A percentile compares a stretch with the other conserved stretches of the same genome.
phyloP scores from a whole-genome alignment of 2,888 invertebrate species.

The Acrobasis suavella region DNA sequence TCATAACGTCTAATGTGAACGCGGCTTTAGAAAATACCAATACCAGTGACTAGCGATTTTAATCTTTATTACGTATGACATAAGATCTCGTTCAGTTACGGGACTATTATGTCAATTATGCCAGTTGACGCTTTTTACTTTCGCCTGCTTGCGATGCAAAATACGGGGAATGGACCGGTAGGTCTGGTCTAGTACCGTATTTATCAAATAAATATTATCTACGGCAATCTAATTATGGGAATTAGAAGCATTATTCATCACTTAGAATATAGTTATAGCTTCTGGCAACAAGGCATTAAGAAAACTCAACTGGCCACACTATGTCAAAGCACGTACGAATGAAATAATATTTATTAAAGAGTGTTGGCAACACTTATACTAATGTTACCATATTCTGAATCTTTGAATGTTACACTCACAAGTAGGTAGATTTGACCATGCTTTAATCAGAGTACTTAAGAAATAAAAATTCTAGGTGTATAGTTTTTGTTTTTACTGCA shows the following conservation, averaged over 20 bases:
- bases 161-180: background rate
- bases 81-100: background rate
- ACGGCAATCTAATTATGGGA: slow-evolving; percentile 11
- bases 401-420: too few relatives aligned
- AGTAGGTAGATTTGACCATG: too few relatives aligned
- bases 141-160: slow-evolving; percentile 10
- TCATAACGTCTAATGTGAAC: background rate
- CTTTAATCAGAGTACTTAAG: too few relatives aligned
- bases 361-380: too few relatives aligned
- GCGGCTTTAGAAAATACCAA: background rate
- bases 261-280: background rate
- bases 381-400: too few relatives aligned
- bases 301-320: too few relatives aligned
- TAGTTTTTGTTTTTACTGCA: background rate
- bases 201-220: slow-evolving; percentile 15
- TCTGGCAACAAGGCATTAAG: background rate
- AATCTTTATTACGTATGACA: slow-evolving; percentile 21
- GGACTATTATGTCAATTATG: slow-evolving; percentile 22
- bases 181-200: background rate
- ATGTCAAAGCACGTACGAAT: too few relatives aligned
- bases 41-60: slow-evolving; percentile 11
- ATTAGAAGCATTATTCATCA: background rate
- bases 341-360: too few relatives aligned
- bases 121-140: slow-evolving; percentile 23
- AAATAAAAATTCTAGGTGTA: background rate